These are phyloP conservation scores for Macropus fuliginosus DNA, from an alignment of 2,797 vertebrate species.

Conservation along the genomic window DNA sequence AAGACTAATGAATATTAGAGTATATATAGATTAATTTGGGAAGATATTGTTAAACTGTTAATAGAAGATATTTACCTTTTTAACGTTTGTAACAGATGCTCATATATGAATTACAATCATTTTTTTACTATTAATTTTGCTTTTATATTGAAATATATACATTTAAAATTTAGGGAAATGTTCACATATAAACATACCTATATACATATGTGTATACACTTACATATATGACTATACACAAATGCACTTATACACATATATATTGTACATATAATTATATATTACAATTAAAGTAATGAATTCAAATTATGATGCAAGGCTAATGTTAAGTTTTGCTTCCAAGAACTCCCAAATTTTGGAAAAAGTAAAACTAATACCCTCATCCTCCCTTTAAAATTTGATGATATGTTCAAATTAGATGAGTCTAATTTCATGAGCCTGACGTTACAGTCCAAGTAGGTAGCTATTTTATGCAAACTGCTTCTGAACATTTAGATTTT, in stretches of 20 bases:
- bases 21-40: not conserved
- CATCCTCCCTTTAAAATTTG: not conserved
- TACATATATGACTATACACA: not conserved
- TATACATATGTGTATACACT: no score
- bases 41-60: not conserved
- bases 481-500: constrained; percentile 17
- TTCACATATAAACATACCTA: not conserved
- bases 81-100: not conserved
- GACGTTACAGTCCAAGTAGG: not conserved
- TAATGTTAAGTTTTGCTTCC: not conserved
- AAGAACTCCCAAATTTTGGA: no score
- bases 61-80: not conserved
- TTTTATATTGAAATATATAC: not conserved
- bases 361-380: not conserved
- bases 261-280: not conserved
- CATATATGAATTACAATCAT: not conserved
- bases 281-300: not conserved
- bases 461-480: not conserved
- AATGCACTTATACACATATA: not conserved
- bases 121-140: not conserved
- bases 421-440: not conserved
- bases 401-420: not conserved
- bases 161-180: not conserved
- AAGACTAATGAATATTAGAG: not conserved
- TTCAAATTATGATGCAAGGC: not conserved